Percentiles rank a stretch among this genome's conserved stretches.
Evolutionary conservation across 2,113 vertebrate species (phyloP).

Genomic region (Sylvilagus bachmani): DNA sequence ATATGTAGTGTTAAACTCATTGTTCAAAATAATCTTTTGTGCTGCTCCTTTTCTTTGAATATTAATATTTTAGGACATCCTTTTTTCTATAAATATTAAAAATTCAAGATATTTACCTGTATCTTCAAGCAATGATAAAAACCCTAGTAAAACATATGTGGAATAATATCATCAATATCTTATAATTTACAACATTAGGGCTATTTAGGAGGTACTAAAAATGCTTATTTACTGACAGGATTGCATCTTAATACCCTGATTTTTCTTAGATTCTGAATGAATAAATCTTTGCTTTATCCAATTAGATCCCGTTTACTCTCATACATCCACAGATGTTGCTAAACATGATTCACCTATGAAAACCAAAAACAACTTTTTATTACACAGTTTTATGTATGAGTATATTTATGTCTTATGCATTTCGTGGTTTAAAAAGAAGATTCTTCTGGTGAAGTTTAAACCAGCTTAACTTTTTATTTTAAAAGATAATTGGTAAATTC

Average conservation of each 20-base stretch:
- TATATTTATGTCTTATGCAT: background rate
- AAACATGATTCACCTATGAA: conserved; percentile 52
- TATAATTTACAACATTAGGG: conserved; percentile 15
- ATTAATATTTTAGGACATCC: background rate
- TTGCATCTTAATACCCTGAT: background rate
- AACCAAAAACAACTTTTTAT: conserved; percentile 41
- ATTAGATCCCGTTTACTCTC: background rate
- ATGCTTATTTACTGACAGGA: conserved; percentile 39
- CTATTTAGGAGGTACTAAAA: background rate
- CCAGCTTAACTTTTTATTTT: conserved; percentile 39
- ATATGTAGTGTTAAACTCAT: background rate
- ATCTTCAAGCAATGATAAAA: background rate
- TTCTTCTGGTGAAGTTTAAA: conserved; percentile 38
- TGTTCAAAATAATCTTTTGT: background rate
- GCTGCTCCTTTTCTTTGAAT: conserved; percentile 9
- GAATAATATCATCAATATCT: conserved; percentile 21
- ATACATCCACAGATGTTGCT: background rate
- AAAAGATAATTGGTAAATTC: conserved; percentile 45
- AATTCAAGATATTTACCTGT: conserved; percentile 42
- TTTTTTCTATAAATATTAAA: conserved; percentile 63
- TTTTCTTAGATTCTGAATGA: conserved; percentile 38
- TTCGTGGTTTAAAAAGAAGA: conserved; percentile 35
- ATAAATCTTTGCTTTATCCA: conserved; percentile 52
- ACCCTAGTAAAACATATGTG: conserved; percentile 34
- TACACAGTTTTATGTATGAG: background rate